These are phyloP conservation scores for Aplocera efformata DNA, from an alignment of 2,888 invertebrate species.

Conservation along the genomic window DNA sequence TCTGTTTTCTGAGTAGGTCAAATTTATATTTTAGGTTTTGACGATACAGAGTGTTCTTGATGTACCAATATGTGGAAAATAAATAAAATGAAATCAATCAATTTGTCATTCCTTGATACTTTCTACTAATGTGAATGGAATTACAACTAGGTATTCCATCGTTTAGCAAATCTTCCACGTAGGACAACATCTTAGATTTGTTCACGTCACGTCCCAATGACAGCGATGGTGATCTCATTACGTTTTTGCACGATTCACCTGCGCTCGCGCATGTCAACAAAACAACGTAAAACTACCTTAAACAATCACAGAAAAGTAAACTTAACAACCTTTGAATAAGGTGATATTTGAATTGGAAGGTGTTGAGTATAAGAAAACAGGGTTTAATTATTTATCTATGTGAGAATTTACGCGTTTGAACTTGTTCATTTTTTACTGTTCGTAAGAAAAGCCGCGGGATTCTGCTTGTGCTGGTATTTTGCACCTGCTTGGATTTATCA, in stretches of 20 bases:
- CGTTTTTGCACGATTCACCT: constrained; percentile 71
- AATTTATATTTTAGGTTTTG: too few relatives aligned
- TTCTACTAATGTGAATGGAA: too few relatives aligned
- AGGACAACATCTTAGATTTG: constrained; percentile 22
- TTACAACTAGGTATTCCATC: too few relatives aligned
- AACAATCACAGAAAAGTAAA: neutral
- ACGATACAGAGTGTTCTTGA: too few relatives aligned
- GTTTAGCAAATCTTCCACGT: neutral
- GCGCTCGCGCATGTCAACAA: constrained; percentile 27
- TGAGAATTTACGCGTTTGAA: constrained; percentile 7
- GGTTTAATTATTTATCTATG: constrained; percentile 6
- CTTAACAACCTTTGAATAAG: neutral
- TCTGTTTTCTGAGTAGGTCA: too few relatives aligned
- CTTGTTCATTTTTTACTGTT: constrained; percentile 7
- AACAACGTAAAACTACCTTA: constrained; percentile 2
- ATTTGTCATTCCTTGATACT: too few relatives aligned
- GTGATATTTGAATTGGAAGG: neutral
- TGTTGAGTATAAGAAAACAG: neutral
- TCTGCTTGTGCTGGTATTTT: too few relatives aligned
- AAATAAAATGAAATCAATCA: too few relatives aligned
- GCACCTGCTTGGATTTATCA: too few relatives aligned
- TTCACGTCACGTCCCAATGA: constrained; percentile 60
- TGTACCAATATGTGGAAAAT: too few relatives aligned
- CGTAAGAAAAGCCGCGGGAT: constrained; percentile 14
- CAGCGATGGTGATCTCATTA: constrained; percentile 67